Evolutionary conservation across 2,113 vertebrate species (phyloP), one percentile per base, ranked within the genome.

Genomic region (Smithornis capensis): DNA sequence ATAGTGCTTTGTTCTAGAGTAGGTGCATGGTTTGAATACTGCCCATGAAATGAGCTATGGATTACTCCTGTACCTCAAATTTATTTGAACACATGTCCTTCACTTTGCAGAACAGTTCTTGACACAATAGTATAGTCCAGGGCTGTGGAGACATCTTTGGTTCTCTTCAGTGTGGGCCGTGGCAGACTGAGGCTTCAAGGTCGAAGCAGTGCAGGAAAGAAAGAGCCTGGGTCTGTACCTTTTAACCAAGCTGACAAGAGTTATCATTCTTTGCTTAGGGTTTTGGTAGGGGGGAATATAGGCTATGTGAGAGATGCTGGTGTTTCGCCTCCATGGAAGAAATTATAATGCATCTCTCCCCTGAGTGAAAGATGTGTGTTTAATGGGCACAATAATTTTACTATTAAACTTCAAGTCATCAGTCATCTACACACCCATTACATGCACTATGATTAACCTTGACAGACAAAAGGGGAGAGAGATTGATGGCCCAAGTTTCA

Each of bases 331-430:
- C 5, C 31, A 10, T 15, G 56, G 44, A 56, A 70, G 52, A 80
- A 56, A 49, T 49, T 44, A 79, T 40, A 49, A 25, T 91, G 13
- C 31, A 33, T 73, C 45, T 88, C 49, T 49, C 10, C 14, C 23
- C 1, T 0, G 0, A 37, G 44, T 9, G 5, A 49, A 49, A 56
- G 9, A 57, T 65, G 29, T 55, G 10, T 6, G 4, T 62, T 79
- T 89, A 79, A 23, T 65, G 49, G 40, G 27, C 55, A 42, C 35
- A 84, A 17, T 59, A 69, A 37, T 92, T 83, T 31, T 25, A 17
- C 50, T 89, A 85, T 92, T 87, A 85, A 92, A 27, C 19, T 77
- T 22, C 23, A 71, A 15, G 52, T 90, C 53, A 35, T 76, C 65
- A 65, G 49, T 89, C 82, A 70, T 78, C 38, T 59, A 25, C 16